Conservation (phyloP, 2,888 invertebrate genomes). For the Pantelozetes paolii region DNA sequence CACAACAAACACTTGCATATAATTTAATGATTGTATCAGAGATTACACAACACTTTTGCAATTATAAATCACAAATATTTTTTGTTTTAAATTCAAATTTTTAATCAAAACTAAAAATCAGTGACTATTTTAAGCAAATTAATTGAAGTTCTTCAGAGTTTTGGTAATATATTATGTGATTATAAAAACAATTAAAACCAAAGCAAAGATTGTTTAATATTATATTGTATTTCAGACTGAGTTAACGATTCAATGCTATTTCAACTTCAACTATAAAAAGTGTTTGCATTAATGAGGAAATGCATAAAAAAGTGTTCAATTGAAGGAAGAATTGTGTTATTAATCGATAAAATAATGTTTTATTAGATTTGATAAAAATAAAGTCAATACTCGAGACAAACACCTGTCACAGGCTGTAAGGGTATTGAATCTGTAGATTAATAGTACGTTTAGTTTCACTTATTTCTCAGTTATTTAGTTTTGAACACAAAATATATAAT, state of each 20-base stretch:
- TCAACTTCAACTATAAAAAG: neutral
- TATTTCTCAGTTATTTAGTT: no score
- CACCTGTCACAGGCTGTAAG: conserved; percentile 27
- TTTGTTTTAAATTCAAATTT: neutral
- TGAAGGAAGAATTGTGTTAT: conserved; percentile 19
- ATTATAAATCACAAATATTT: neutral
- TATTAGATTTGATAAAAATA: neutral
- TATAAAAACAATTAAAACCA: no score
- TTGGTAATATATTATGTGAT: no score
- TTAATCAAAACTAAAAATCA: neutral
- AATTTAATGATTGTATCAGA: neutral
- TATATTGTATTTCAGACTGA: conserved; percentile 7
- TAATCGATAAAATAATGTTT: neutral
- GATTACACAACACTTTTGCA: neutral
- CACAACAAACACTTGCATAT: neutral
- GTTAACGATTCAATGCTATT: neutral
- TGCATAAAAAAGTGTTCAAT: neutral
- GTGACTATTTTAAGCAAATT: neutral
- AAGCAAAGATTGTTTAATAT: no score
- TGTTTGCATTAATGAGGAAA: neutral
- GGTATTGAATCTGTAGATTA: no score
- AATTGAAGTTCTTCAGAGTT: neutral
- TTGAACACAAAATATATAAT: no score
- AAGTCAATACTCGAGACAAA: conserved; percentile 21
- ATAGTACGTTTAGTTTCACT: no score